Conservation (phyloP, 1,140 invertebrate genomes). For the Megalonaias nervosa region DNA sequence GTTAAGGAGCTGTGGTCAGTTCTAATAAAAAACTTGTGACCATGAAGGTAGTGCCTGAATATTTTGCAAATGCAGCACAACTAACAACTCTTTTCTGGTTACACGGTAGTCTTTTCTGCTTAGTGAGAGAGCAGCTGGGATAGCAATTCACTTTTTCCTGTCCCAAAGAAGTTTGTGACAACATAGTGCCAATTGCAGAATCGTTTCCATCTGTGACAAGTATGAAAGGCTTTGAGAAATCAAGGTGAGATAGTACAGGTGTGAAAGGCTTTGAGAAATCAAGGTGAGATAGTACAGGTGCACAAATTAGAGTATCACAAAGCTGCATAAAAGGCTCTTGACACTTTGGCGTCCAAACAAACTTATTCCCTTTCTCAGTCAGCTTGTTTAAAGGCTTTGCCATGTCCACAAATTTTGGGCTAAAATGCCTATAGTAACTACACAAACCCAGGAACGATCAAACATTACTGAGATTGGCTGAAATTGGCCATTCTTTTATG, state of each 20-base stretch:
- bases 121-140: slow-evolving; percentile 67
- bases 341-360: slow-evolving; percentile 40
- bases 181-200: slow-evolving; percentile 27
- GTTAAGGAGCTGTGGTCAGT: slow-evolving; percentile 3
- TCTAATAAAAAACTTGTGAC: not conserved
- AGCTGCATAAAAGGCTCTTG: slow-evolving; percentile 40
- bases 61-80: slow-evolving; percentile 14
- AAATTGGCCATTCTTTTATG: too few species aligned
- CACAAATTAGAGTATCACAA: slow-evolving; percentile 18
- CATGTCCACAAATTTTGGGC: not conserved
- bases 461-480: too few species aligned
- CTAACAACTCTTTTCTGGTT: slow-evolving; percentile 42
- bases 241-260: too few species aligned
- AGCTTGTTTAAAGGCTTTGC: slow-evolving; percentile 37
- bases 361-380: slow-evolving; percentile 30
- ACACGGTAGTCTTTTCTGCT: slow-evolving; percentile 71
- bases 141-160: slow-evolving; percentile 70
- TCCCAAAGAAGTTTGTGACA: slow-evolving; percentile 36
- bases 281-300: slow-evolving; percentile 11
- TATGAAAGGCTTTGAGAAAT: not conserved
- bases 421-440: too few species aligned
- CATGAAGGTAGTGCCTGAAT: slow-evolving; percentile 1
- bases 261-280: not conserved
- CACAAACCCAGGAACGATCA: too few species aligned
- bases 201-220: slow-evolving; percentile 37